Conservation (phyloP, 35 echinoderm and acorn worm genomes). For the Acanthaster planci region DNA sequence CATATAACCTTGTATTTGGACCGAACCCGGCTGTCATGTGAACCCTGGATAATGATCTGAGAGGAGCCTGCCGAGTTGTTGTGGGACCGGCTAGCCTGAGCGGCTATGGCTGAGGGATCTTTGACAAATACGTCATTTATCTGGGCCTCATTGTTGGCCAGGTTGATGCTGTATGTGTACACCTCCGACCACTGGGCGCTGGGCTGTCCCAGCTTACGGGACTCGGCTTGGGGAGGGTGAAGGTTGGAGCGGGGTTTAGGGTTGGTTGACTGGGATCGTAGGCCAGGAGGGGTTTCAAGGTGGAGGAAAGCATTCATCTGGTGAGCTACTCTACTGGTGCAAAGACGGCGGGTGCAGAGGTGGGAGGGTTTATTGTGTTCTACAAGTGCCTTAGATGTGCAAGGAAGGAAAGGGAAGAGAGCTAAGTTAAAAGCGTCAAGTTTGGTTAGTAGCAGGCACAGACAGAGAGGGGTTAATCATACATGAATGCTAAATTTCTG, state of each 20-base stretch:
- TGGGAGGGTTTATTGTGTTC: conserved; percentile 18
- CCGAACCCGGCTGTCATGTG: background rate
- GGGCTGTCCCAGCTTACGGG: background rate
- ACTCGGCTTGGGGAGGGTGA: background rate
- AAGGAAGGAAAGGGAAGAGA: background rate
- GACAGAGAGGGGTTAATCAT: background rate
- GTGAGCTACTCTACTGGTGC: conserved; percentile 33
- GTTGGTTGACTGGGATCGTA: conserved; percentile 11
- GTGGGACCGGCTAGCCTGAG: background rate
- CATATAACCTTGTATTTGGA: conserved; percentile 6
- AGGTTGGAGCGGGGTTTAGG: background rate
- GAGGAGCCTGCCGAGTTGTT: conserved; percentile 3
- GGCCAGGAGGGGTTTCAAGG: conserved; percentile 71
- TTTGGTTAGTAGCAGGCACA: background rate
- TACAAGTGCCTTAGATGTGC: conserved; percentile 13
- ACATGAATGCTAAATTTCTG: no score
- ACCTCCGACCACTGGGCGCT: conserved; percentile 12
- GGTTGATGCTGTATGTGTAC: conserved; percentile 3
- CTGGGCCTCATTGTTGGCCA: background rate
- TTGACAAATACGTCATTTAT: background rate
- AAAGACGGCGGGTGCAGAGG: conserved; percentile 10
- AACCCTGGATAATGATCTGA: background rate
- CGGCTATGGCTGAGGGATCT: conserved; percentile 3
- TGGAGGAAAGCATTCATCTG: conserved; percentile 63
- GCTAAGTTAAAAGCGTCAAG: background rate